phyloP scores from a whole-genome alignment of 37 sponge, comb jelly and placozoan species.

The Mnemiopsis leidyi region DNA sequence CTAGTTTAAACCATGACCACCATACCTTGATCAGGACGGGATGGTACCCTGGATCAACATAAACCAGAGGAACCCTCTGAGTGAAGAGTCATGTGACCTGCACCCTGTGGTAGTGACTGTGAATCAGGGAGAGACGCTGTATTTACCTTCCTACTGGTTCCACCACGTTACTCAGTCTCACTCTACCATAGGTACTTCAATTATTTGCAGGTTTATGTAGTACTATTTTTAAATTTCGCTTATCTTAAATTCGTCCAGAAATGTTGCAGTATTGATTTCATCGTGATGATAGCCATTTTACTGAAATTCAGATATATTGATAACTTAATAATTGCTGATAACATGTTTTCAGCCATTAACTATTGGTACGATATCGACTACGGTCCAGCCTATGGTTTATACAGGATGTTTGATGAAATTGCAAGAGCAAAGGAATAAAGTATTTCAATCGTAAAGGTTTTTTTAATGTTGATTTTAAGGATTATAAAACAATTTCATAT shows the following conservation, averaged over 20 bases:
- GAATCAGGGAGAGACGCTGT: constrained; percentile 68
- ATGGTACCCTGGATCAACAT: constrained; percentile 69
- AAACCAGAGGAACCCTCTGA: constrained; percentile 64
- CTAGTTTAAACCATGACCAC: no score
- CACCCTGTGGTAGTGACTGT: constrained; percentile 62
- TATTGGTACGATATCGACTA: constrained; percentile 74
- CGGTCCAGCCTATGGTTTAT: constrained; percentile 65
- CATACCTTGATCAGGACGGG: background rate
- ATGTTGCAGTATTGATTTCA: no score
- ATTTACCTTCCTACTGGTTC: constrained; percentile 72
- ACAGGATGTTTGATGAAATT: constrained; percentile 61
- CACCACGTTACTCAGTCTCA: constrained; percentile 72
- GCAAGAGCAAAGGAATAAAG: background rate
- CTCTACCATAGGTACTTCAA: constrained; percentile 65
- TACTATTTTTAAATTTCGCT: no score
- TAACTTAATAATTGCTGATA: background rate
- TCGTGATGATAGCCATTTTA: no score
- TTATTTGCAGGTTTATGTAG: background rate
- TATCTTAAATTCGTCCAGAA: no score
- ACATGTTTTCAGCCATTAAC: constrained; percentile 65
- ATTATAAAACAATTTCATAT: background rate
- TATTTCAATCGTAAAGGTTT: no score
- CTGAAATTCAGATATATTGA: no score
- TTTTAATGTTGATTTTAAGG: background rate
- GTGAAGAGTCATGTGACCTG: background rate